Evolutionary conservation across 2,888 invertebrate species (phyloP).

Genomic region (Phortica okadai): DNA sequence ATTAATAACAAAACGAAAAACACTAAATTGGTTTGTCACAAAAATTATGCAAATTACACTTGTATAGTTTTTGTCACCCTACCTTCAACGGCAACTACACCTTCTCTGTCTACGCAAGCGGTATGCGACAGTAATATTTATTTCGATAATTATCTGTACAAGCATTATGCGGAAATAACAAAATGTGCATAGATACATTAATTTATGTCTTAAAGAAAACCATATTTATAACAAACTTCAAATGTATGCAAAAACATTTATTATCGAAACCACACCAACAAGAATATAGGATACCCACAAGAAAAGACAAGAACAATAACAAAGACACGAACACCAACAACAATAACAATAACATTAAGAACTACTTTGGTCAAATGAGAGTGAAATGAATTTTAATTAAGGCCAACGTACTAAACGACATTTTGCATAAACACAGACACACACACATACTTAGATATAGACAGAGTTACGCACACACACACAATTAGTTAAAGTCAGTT

Average conservation of each 20-base stretch:
- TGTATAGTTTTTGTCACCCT: background rate
- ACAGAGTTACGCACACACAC: background rate
- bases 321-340: slow-evolving; percentile 31
- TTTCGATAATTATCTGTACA: background rate
- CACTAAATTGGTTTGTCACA: slow-evolving; percentile 19
- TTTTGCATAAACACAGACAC: slow-evolving; percentile 33
- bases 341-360: slow-evolving; percentile 21
- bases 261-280: background rate
- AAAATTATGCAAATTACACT: slow-evolving; percentile 33
- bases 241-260: background rate
- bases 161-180: slow-evolving; percentile 16
- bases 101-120: background rate
- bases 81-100: background rate
- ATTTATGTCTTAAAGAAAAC: background rate
- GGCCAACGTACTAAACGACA: slow-evolving; percentile 50
- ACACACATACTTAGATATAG: background rate
- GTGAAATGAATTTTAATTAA: slow-evolving; percentile 57
- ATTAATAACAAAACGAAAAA: slow-evolving; percentile 13
- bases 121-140: too few relatives aligned
- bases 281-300: background rate
- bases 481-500: background rate
- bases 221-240: background rate
- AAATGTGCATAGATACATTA: background rate
- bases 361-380: slow-evolving; percentile 47
- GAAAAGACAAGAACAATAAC: slow-evolving; percentile 18